These are phyloP conservation scores for Chiropotes sagulatus DNA, from an alignment of 2,797 vertebrate genomes.

Conservation along the genomic window DNA sequence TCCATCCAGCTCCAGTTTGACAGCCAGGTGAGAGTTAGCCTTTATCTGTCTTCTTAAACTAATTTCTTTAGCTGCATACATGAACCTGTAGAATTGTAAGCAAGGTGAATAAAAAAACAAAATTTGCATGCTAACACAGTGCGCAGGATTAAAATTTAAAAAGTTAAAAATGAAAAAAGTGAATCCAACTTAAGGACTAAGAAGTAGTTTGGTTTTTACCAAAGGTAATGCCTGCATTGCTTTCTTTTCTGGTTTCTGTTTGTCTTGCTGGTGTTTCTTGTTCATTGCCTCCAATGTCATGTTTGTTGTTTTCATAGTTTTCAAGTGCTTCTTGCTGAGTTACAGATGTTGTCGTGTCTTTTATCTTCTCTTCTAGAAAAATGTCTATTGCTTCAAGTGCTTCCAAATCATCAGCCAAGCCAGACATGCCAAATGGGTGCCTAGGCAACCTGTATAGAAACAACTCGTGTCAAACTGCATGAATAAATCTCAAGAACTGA, in stretches of 20 bases:
- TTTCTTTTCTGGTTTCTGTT: conserved; percentile 41
- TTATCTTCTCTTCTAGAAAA: background rate
- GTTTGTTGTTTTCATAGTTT: conserved; percentile 60
- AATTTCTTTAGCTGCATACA: background rate
- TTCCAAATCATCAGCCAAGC: conserved; percentile 32
- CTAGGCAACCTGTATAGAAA: background rate
- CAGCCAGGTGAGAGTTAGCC: background rate
- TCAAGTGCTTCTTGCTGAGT: conserved; percentile 28
- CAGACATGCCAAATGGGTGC: background rate
- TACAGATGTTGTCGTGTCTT: background rate
- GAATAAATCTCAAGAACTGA: background rate
- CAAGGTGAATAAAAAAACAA: background rate
- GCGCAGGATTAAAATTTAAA: background rate
- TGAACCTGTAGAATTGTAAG: background rate
- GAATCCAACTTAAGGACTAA: background rate
- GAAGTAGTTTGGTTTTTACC: background rate
- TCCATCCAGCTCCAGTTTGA: background rate
- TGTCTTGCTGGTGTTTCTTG: background rate
- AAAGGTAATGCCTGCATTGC: background rate
- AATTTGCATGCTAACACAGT: background rate
- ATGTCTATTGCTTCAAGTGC: background rate
- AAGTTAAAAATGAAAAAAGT: background rate
- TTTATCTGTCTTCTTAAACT: background rate
- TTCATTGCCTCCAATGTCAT: conserved; percentile 53
- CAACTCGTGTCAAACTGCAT: background rate